These are phyloP conservation scores for Nipponacmea schrenckii DNA, from an alignment of 2,888 invertebrate species.

Conservation along the genomic window DNA sequence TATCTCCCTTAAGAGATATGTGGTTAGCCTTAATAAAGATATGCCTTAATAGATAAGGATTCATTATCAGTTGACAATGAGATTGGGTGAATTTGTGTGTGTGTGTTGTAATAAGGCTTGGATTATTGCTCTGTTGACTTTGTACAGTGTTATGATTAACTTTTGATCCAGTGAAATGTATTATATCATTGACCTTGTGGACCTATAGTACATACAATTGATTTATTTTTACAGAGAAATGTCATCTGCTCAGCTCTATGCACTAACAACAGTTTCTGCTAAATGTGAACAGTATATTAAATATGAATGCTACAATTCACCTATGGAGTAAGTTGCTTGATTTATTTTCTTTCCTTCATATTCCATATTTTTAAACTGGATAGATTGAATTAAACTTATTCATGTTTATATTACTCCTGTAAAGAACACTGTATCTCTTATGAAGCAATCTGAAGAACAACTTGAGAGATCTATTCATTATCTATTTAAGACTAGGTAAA, in stretches of 20 bases:
- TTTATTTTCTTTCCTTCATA: neutral
- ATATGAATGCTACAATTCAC: constrained; percentile 52
- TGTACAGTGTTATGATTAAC: too few species aligned
- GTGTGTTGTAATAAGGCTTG: neutral
- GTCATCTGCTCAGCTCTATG: constrained; percentile 39
- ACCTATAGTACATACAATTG: too few species aligned
- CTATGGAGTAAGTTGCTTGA: constrained; percentile 41
- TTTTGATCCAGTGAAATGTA: too few species aligned
- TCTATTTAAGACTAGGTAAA: constrained; percentile 42
- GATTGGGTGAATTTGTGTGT: neutral
- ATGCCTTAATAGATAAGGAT: neutral
- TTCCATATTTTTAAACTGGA: too few species aligned
- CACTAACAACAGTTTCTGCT: constrained; percentile 44
- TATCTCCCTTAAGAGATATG: too few species aligned
- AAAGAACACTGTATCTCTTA: too few species aligned
- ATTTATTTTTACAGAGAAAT: constrained; percentile 41
- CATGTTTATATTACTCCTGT: too few species aligned
- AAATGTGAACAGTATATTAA: constrained; percentile 53
- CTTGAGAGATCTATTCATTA: too few species aligned
- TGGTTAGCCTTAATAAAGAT: neutral
- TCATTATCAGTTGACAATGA: neutral
- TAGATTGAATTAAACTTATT: too few species aligned
- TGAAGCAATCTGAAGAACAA: too few species aligned
- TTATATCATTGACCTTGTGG: too few species aligned
- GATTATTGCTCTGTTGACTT: neutral